phyloP scores from a whole-genome alignment of 2,113 vertebrate genomes.

The Sylvietta virens region DNA sequence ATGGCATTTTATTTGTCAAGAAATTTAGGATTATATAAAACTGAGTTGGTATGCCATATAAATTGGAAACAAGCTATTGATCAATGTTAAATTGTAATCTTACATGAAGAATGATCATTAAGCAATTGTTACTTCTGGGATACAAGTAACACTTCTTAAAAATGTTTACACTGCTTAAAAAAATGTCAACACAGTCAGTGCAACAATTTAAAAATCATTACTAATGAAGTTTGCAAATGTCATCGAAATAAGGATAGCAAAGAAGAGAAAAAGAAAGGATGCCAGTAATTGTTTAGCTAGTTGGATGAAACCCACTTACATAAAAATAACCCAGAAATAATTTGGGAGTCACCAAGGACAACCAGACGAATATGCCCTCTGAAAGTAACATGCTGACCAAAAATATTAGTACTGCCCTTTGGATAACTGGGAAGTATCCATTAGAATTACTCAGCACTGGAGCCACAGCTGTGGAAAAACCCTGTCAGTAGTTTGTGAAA shows the following conservation, averaged over 20 bases:
- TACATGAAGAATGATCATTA: conserved; percentile 10
- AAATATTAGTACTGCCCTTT: not conserved
- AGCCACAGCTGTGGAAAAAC: not conserved
- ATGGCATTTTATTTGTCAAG: not conserved
- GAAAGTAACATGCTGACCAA: not conserved
- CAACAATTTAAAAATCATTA: conserved; percentile 10
- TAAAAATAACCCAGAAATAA: not conserved
- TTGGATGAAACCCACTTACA: not conserved
- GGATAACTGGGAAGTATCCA: not conserved
- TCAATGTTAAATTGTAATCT: not conserved
- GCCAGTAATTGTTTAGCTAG: not conserved
- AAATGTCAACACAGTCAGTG: not conserved
- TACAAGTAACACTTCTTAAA: no score
- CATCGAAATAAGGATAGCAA: not conserved
- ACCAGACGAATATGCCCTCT: not conserved
- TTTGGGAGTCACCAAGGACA: not conserved
- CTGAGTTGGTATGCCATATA: not conserved
- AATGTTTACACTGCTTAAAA: not conserved
- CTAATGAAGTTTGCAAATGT: not conserved
- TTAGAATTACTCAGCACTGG: not conserved
- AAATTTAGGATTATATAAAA: not conserved
- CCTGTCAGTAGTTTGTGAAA: not conserved
- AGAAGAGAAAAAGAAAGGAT: not conserved
- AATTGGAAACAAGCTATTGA: not conserved
- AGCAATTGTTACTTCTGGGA: not conserved